A percentile compares a stretch with the other conserved stretches of the same genome.
Conservation (phyloP, 2,888 invertebrate genomes). For the Coecobrya sp. region DNA sequence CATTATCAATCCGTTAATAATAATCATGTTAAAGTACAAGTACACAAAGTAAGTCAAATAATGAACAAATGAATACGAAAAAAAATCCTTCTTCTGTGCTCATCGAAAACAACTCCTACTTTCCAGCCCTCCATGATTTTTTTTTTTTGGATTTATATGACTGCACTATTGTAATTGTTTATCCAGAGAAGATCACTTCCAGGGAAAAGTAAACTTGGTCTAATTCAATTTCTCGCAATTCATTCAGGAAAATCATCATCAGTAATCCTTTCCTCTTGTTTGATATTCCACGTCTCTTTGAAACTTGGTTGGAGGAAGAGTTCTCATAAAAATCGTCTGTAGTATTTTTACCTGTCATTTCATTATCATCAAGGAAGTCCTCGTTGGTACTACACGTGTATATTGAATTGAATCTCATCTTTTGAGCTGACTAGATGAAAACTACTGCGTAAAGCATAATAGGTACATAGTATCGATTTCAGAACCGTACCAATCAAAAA, state of each 20-base stretch:
- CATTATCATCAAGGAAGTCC: too few relatives aligned
- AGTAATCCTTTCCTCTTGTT: background rate
- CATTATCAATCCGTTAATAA: constrained; percentile 59
- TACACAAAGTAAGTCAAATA: constrained; percentile 26
- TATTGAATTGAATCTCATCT: too few relatives aligned
- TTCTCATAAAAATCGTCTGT: background rate
- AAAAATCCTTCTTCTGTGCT: background rate
- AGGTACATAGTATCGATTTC: too few relatives aligned
- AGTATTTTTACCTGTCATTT: background rate
- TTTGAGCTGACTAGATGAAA: too few relatives aligned
- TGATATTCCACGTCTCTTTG: background rate
- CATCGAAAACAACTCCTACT: constrained; percentile 1
- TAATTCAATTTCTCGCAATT: constrained; percentile 39
- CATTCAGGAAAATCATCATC: background rate
- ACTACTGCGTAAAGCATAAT: too few relatives aligned
- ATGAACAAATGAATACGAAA: constrained; percentile 29
- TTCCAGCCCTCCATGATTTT: background rate
- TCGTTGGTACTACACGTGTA: too few relatives aligned
- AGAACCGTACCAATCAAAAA: background rate
- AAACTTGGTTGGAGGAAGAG: background rate
- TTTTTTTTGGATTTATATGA: background rate
- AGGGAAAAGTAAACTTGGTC: constrained; percentile 3
- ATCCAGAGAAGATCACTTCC: background rate
- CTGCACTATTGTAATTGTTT: constrained; percentile 5
- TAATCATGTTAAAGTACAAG: constrained; percentile 47